Evolutionary conservation across 2,888 invertebrate genomes (phyloP), one percentile per base, ranked within the genome.

Genomic region (Hydrotaea cyrtoneurina): DNA sequence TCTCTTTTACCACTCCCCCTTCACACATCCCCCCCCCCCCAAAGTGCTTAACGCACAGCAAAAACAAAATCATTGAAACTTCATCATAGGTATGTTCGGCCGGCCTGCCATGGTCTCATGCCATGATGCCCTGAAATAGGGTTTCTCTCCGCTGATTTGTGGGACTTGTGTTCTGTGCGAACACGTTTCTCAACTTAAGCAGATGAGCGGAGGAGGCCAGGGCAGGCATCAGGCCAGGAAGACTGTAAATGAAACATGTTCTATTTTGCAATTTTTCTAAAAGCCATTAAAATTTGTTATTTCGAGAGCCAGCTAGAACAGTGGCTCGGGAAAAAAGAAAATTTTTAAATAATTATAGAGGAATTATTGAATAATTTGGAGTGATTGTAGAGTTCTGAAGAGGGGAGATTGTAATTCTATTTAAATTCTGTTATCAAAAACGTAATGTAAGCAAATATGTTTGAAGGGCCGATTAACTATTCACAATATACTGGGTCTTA

Each of bases 11-110:
- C 31, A 31, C 7, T 31, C n/a, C 4, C n/a, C 17, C 43, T 39
- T 19, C n/a, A 17, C 55, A 7, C 55, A 19, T 55, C 19, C 7
- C 17, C 7, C 7, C 13, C 55, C 19, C 7, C 55, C n/a, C n/a
- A 36, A 64, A 39, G 64, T 64, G 11, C 11, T 64, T 64, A n/a
- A 31, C 36, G 31, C 36, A 36, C 21, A 19, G 66, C 39, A 19
- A 66, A 66, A 66, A 66, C 31, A 66, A 57, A 57, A 66, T 43
- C 66, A 43, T 66, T 66, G 43, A 66, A 66, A 66, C 43, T 66
- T 43, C 26, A 19, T 19, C 66, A 43, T 66, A 21, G 66, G 43
- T 66, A 66, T 43, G 57, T 21, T 26, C 21, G 57, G 19, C 26
- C 3, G 31, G 7, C 3, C 31, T 31, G 31, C 31, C 31, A 13